These are phyloP conservation scores for Pocillopora meandrina DNA, from an alignment of 92 coral and sea anemone species.

Conservation along the genomic window DNA sequence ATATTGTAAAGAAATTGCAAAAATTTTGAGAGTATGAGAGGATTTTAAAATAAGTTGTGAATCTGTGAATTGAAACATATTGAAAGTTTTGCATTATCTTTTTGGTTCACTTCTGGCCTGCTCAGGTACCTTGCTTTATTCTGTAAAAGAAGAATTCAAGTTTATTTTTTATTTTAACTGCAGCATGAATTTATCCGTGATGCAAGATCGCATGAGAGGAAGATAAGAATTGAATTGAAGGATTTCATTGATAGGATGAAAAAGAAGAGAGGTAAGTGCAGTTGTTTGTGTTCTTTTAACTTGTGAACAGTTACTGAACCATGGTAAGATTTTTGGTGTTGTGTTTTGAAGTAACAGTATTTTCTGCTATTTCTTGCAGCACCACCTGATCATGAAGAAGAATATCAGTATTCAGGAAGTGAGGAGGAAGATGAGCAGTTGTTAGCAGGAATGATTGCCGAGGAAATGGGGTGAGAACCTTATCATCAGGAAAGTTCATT, in stretches of 20 bases:
- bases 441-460: constrained; percentile 95
- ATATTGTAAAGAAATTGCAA: no score
- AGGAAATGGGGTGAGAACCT: constrained; percentile 91
- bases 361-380: constrained; percentile 23
- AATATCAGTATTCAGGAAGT: constrained; percentile 95
- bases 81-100: no score
- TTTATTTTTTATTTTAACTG: constrained; percentile 16
- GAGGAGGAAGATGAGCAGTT: constrained; percentile 98
- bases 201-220: constrained; percentile 90
- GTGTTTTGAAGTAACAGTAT: no score
- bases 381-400: constrained; percentile 86
- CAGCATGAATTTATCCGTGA: constrained; percentile 98
- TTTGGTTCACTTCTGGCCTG: background rate
- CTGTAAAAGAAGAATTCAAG: background rate
- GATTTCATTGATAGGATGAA: constrained; percentile 98
- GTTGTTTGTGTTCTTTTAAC: background rate
- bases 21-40: no score
- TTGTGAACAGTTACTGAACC: background rate
- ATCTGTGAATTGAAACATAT: no score
- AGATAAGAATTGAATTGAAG: constrained; percentile 94
- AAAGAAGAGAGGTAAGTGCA: constrained; percentile 92
- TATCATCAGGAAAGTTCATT: background rate
- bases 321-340: no score
- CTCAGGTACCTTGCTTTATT: background rate
- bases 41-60: no score